Evolutionary conservation across 1,140 invertebrate genomes (phyloP).

Genomic region (Notospermus geniculatus): DNA sequence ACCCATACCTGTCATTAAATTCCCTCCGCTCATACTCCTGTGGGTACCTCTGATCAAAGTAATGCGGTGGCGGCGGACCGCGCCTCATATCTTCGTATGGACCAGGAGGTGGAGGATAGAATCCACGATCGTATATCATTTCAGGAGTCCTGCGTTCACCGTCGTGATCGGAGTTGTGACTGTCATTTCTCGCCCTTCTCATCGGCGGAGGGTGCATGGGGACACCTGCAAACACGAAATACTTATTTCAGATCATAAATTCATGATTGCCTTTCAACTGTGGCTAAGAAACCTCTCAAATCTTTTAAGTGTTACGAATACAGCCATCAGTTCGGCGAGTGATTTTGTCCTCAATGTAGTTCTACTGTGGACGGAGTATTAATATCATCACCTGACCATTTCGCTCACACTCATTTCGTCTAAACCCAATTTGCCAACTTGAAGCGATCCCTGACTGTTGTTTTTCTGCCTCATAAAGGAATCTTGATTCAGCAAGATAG

Average conservation of each 20-base stretch:
- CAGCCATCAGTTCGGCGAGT: background rate
- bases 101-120: background rate
- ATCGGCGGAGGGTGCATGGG: conserved; percentile 41
- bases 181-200: conserved; percentile 45
- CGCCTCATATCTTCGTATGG: conserved; percentile 16
- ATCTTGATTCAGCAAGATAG: too few relatives aligned
- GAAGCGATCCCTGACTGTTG: too few relatives aligned
- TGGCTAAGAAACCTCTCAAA: background rate
- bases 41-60: conserved; percentile 9
- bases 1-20: background rate
- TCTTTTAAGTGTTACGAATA: background rate
- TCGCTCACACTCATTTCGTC: too few relatives aligned
- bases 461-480: too few relatives aligned
- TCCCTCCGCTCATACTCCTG: conserved; percentile 14
- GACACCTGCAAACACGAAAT: conserved; percentile 38
- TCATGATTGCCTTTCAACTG: background rate
- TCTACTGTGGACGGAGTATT: too few relatives aligned
- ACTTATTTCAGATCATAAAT: background rate
- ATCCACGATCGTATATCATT: conserved; percentile 31
- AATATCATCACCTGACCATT: too few relatives aligned
- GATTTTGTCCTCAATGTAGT: too few relatives aligned
- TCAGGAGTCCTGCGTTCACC: conserved; percentile 40
- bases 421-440: too few relatives aligned
- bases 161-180: conserved; percentile 52
- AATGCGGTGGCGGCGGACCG: conserved; percentile 11